These are phyloP conservation scores for Melinopterus prodromus DNA, from an alignment of 2,888 invertebrate species.

Conservation along the genomic window DNA sequence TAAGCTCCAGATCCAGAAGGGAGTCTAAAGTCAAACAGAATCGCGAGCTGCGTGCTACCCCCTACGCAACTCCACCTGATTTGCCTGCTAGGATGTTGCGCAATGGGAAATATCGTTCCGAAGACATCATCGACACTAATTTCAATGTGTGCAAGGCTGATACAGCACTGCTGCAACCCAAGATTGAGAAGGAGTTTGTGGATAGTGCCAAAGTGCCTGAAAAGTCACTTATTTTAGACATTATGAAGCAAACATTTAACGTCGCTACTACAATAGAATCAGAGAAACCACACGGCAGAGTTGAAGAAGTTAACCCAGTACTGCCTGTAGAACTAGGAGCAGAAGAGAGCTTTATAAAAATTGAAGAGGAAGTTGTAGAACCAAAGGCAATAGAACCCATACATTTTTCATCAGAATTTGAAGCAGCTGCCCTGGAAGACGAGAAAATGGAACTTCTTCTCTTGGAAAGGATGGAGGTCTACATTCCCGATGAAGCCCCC, in stretches of 20 bases:
- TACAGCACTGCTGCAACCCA: conserved; percentile 36
- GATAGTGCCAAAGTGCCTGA: conserved; percentile 63
- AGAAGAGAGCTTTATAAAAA: background rate
- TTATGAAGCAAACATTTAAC: conserved; percentile 68
- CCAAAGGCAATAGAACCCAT: background rate
- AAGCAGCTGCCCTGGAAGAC: background rate
- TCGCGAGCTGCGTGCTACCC: conserved; percentile 58
- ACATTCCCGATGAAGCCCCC: background rate
- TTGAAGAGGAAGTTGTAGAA: conserved; percentile 26
- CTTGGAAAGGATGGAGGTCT: background rate
- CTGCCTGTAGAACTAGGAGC: conserved; percentile 12
- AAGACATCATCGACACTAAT: conserved; percentile 52
- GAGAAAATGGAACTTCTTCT: conserved; percentile 5
- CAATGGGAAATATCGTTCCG: conserved; percentile 69
- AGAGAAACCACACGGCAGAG: conserved; percentile 30
- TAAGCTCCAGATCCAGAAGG: conserved; percentile 54
- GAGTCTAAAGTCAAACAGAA: conserved; percentile 50
- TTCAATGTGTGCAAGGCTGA: conserved; percentile 53
- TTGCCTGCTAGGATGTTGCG: conserved; percentile 68
- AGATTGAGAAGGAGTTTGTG: conserved; percentile 27
- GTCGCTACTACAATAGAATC: conserved; percentile 43
- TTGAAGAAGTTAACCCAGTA: conserved; percentile 28
- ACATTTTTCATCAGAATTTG: background rate
- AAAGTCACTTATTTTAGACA: conserved; percentile 64
- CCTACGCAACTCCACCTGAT: conserved; percentile 70